These are phyloP conservation scores for Hemibagrus wyckioides DNA, from an alignment of 2,113 vertebrate species.

Conservation along the genomic window DNA sequence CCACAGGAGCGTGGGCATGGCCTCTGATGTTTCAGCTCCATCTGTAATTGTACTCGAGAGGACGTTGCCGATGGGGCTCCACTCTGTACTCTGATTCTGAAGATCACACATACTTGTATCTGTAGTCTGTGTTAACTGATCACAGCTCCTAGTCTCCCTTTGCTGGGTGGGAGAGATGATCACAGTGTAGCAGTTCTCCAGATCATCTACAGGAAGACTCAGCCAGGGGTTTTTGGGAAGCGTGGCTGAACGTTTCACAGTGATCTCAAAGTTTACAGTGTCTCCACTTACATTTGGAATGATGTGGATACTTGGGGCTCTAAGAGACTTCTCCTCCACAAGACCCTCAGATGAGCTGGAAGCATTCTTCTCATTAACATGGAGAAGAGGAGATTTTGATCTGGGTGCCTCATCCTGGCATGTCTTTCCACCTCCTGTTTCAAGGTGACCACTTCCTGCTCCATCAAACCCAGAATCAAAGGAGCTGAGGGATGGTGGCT, in stretches of 20 bases:
- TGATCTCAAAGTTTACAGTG: slow-evolving; percentile 69
- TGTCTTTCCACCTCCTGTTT: slow-evolving; percentile 48
- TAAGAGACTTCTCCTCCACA: slow-evolving; percentile 45
- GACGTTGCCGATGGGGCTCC: slow-evolving; percentile 56
- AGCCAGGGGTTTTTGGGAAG: slow-evolving; percentile 72
- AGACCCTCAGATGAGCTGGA: slow-evolving; percentile 48
- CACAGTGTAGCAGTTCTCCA: slow-evolving; percentile 69
- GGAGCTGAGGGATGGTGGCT: slow-evolving; percentile 63
- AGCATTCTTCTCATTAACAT: slow-evolving; percentile 48
- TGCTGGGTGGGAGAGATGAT: slow-evolving; percentile 62
- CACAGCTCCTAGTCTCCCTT: not conserved
- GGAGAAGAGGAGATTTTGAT: not conserved
- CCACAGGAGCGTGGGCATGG: slow-evolving; percentile 63
- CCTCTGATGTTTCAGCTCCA: slow-evolving; percentile 43
- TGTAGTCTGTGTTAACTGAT: slow-evolving; percentile 23
- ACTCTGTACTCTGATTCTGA: slow-evolving; percentile 50
- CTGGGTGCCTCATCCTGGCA: slow-evolving; percentile 32
- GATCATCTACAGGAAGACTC: slow-evolving; percentile 68
- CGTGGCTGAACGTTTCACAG: slow-evolving; percentile 61
- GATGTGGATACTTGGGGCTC: slow-evolving; percentile 58
- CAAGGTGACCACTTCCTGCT: slow-evolving; percentile 56
- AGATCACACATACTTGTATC: not conserved
- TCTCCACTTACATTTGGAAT: slow-evolving; percentile 57
- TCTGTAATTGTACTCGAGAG: slow-evolving; percentile 71
- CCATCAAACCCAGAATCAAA: slow-evolving; percentile 74